Percentiles rank a stretch among this genome's conserved stretches.
phyloP scores from a whole-genome alignment of 2,113 vertebrate species.

The Rhabdornis inornatus region DNA sequence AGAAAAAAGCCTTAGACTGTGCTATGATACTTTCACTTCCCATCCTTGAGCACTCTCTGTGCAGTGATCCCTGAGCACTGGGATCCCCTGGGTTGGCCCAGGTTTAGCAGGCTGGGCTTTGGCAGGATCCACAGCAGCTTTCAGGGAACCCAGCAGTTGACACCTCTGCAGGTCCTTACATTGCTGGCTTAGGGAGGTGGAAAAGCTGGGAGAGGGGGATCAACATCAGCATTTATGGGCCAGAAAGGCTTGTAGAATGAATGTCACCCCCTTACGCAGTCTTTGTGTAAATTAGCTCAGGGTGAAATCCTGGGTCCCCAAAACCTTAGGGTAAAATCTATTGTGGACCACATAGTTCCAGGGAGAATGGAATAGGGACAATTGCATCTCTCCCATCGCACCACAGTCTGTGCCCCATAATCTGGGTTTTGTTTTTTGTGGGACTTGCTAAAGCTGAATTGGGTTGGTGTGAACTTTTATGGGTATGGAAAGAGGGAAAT shows the following conservation, averaged over 20 bases:
- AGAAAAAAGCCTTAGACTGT: neutral
- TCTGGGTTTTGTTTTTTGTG: neutral
- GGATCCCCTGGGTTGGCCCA: neutral
- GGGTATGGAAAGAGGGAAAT: neutral
- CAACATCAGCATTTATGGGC: too few species aligned
- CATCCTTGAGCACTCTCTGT: neutral
- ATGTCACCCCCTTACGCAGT: neutral
- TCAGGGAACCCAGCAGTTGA: neutral
- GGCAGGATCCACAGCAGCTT: neutral
- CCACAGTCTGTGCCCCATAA: accelerated
- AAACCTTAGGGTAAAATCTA: accelerated
- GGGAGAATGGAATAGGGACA: neutral
- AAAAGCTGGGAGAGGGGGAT: neutral
- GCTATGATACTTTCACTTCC: neutral
- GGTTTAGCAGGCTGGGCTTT: neutral
- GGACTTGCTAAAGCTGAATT: neutral
- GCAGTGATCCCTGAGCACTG: neutral
- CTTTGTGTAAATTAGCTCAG: neutral
- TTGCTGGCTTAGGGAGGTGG: neutral
- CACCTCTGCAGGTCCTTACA: neutral
- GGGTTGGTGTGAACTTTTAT: neutral
- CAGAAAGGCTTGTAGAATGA: neutral
- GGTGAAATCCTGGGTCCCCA: neutral
- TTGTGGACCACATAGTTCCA: accelerated
- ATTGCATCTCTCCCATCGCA: accelerated